These are phyloP conservation scores for Eupithecia centaureata DNA, from an alignment of 2,888 invertebrate genomes.

Conservation along the genomic window DNA sequence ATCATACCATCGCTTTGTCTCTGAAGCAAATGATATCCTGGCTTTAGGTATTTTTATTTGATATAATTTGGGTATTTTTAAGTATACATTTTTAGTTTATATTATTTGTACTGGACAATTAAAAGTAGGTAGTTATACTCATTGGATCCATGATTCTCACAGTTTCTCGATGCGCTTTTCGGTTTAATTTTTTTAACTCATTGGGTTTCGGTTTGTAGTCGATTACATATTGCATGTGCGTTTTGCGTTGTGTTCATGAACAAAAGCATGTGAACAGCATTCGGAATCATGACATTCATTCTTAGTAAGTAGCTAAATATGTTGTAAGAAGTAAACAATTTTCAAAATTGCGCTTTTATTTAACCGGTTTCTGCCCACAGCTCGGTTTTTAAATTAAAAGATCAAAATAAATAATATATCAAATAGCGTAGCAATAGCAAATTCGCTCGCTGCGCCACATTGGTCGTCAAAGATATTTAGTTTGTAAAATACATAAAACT, in stretches of 20 bases:
- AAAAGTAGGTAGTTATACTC: neutral
- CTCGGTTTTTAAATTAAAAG: too few species aligned
- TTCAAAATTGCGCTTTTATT: too few species aligned
- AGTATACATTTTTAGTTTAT: neutral
- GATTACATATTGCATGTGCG: neutral
- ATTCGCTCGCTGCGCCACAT: too few species aligned
- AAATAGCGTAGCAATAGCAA: too few species aligned
- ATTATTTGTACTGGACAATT: neutral
- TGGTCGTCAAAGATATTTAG: too few species aligned
- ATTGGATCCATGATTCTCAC: neutral
- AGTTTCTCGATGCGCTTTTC: neutral
- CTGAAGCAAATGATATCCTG: constrained; percentile 62
- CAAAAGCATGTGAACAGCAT: neutral
- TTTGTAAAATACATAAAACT: too few species aligned
- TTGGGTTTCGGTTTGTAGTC: neutral
- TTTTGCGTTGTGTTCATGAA: neutral
- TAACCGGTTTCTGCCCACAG: too few species aligned
- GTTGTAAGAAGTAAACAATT: too few species aligned
- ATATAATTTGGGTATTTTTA: neutral
- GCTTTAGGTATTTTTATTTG: neutral
- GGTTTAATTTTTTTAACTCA: neutral
- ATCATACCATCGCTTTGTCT: constrained; percentile 52
- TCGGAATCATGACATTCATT: too few species aligned
- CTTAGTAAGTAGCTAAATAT: too few species aligned
- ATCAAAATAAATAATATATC: too few species aligned